Conservation (phyloP, 2,113 vertebrate genomes). For the Prolemur simus region DNA sequence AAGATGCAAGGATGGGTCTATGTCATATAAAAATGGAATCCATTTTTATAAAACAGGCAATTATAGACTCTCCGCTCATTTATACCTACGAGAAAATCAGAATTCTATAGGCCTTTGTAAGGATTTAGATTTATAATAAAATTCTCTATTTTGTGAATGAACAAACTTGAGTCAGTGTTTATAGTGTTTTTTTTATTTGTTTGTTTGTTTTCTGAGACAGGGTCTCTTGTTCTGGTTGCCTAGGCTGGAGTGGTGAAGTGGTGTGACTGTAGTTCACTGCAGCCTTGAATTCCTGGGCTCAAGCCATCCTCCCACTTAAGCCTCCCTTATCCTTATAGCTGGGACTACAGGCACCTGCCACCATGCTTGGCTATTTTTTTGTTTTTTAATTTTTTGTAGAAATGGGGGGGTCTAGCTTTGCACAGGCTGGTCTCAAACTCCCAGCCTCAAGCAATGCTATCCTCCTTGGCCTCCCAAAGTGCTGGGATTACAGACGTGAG, state of each 20-base stretch:
- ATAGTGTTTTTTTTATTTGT: too few relatives aligned
- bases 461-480: too few relatives aligned
- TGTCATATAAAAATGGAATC: neutral
- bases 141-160: neutral
- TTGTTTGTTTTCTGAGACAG: too few relatives aligned
- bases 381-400: neutral
- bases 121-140: neutral
- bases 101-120: neutral
- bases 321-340: too few relatives aligned
- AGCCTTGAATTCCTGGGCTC: too few relatives aligned
- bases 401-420: neutral
- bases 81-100: neutral
- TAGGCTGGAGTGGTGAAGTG: too few relatives aligned
- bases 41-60: neutral
- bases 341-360: too few relatives aligned
- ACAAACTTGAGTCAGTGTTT: neutral
- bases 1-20: neutral
- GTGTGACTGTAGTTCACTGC: too few relatives aligned
- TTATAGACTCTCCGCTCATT: neutral
- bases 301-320: too few relatives aligned
- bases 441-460: too few relatives aligned
- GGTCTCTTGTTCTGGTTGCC: too few relatives aligned
- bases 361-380: neutral
- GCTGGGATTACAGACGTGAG: too few relatives aligned
- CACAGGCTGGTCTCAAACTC: neutral